phyloP scores from a whole-genome alignment of 1,140 invertebrate genomes.

The Probaryconus sp. region DNA sequence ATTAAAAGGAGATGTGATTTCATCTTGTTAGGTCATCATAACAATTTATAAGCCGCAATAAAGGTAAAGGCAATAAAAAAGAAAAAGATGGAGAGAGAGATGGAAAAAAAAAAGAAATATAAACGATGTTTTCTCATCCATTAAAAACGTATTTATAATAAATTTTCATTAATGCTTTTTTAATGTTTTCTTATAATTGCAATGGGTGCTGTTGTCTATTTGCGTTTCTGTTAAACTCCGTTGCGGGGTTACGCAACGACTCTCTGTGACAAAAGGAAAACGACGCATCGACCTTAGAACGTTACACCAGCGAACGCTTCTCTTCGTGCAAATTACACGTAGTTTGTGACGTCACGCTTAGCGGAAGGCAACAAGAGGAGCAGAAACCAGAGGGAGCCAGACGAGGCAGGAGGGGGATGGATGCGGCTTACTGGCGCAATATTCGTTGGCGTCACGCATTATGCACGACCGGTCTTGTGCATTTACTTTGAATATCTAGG shows the following conservation, averaged over 20 bases:
- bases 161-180: not conserved
- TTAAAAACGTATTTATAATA: not conserved
- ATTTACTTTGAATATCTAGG: conserved; percentile 48
- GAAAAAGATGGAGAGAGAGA: too few species aligned
- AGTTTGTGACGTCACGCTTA: conserved; percentile 45
- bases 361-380: conserved; percentile 14
- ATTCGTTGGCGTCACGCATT: conserved; percentile 56
- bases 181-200: conserved; percentile 4
- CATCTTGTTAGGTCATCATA: too few species aligned
- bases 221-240: conserved; percentile 2
- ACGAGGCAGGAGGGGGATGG: not conserved
- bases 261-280: conserved; percentile 38
- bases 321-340: conserved; percentile 41
- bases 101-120: not conserved
- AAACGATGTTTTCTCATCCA: not conserved
- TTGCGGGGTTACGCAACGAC: conserved; percentile 29
- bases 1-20: too few species aligned
- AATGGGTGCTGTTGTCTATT: too few species aligned
- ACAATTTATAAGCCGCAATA: too few species aligned
- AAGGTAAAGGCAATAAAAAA: too few species aligned
- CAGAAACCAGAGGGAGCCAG: conserved; percentile 22
- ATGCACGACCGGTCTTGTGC: conserved; percentile 52
- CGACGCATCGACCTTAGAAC: conserved; percentile 37
- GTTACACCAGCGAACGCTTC: conserved; percentile 17
- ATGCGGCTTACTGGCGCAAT: conserved; percentile 37